These are phyloP conservation scores for Drosophila quasianomalipes DNA, from an alignment of 2,888 invertebrate species.

Conservation along the genomic window DNA sequence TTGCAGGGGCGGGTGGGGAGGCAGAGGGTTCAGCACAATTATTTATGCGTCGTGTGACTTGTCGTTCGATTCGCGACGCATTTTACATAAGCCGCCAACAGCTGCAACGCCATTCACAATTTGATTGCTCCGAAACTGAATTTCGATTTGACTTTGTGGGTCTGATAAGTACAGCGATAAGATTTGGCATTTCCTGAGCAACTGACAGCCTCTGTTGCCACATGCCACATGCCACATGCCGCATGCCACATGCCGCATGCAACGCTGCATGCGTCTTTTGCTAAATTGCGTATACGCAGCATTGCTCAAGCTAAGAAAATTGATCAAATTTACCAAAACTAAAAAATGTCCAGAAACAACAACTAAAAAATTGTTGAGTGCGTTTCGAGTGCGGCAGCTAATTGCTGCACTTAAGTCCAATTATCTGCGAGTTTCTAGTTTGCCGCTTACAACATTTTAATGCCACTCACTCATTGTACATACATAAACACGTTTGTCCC, in stretches of 20 bases:
- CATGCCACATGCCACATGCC: neutral
- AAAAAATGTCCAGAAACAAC: neutral
- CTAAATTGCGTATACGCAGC: conserved; percentile 37
- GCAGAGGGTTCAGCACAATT: conserved; percentile 36
- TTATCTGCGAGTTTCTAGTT: conserved; percentile 21
- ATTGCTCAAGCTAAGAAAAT: conserved; percentile 18
- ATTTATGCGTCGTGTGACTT: conserved; percentile 62
- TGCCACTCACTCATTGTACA: neutral
- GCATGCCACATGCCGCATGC: neutral
- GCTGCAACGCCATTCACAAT: conserved; percentile 31
- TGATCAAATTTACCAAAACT: neutral
- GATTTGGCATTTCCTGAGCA: conserved; percentile 42
- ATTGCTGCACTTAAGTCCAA: conserved; percentile 42
- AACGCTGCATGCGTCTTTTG: conserved; percentile 17
- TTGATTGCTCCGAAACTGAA: conserved; percentile 33
- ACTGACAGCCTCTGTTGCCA: neutral
- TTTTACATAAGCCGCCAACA: conserved; percentile 49
- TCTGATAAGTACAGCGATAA: conserved; percentile 49
- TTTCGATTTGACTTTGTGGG: conserved; percentile 13
- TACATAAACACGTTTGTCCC: neutral
- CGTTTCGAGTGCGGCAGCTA: conserved; percentile 27
- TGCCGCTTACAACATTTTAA: conserved; percentile 1
- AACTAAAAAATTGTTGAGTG: neutral
- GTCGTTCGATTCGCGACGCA: conserved; percentile 41
- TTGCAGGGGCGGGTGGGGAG: conserved; percentile 13